Base-by-base conservation (phyloP, 92 coral and sea anemone species). In the Zoanthus sociatus region DNA sequence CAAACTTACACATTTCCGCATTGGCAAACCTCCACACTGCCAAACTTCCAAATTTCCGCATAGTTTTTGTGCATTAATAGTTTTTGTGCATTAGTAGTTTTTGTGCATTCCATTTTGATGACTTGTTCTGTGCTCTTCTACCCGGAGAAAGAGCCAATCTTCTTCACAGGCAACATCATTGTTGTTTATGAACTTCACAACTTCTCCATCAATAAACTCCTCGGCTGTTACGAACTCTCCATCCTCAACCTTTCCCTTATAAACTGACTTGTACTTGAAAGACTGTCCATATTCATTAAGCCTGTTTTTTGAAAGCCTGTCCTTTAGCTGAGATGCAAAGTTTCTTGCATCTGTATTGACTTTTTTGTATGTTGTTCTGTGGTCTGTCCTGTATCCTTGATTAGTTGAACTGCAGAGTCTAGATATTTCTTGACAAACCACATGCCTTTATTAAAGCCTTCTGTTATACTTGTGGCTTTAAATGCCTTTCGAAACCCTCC, bases 401-500 rank as follows among this genome's bases (percentile, higher is more conserved):
- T 54, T 9, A 9, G 15, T 9, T 37, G 42, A 37, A 37, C 42
- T 37, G 42, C 42, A 37, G 42, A 37, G 10, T 31, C 77, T 1
- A 64, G 21, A 51, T 87, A 77, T 18, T 78, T 87, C 90, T 87
- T 78, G 3, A 78, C 55, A 14, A 87, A 85, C 95, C 95, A 92
- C 73, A 93, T 90, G 16, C 37, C 86, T 21, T 88, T 56, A 42
- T 87, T 87, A 75, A 92, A 90, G 3, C 88, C 95, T 48, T 87
- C 90, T 46, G 92, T 89, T 69, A 78, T 79, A 73, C 95, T 90
- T 13, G 88, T 92, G 60, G 91, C 95, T 74, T 87, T 92, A 42
- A 83, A 92, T 26, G 93, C 93, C 86, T 90, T 72, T 46, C 90
- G 75, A 69, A 90, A 92, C 71, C 95, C 95, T 48, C 93, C 93